Base-by-base conservation (phyloP, 2,888 invertebrate species). In the Pachliopta kotzebuea region DNA sequence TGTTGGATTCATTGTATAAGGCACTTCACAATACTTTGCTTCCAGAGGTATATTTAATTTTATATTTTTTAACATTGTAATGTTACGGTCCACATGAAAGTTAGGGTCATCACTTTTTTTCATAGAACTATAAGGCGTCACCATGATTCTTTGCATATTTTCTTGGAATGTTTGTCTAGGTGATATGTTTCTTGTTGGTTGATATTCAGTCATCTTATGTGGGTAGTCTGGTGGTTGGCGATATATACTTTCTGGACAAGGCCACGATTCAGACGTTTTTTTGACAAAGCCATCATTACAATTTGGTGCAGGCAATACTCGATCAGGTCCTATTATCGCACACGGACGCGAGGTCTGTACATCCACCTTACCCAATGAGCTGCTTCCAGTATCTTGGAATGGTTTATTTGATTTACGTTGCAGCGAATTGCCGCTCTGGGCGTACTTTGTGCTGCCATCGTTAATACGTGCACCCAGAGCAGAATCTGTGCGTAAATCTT, bases 151-250 rank as follows among this genome's bases (percentile, higher is more conserved):
- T 71, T 83, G 90, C 92, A 92, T 92, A 67, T 92, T 91, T 76
- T 92, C 92, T 80, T 92, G 92, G 82, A 87, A 92, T 81, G 92
- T 92, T 81, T 91, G 91, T 81, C 92, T 83, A 49, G 92, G 92
- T 72, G 92, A 92, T 83, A 92, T 92, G 81, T 92, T 91, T 77
- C 89, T 82, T 67, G 83, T 75, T 61, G 85, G 85, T 66, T 85
- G 85, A 72, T 83, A 86, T 60, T 77, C 84, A 26, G 76, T 65
- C 67, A 84, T 70, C 71, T 89, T 90, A 67, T 78, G 83, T 56
- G 85, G 81, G 73, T 88, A 87, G 61, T 90, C 89, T 56, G 88
- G 84, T 67, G 84, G 84, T 56, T 83, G 83, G 58, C 81, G 81
- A 71, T 86, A 88, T 52, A 76, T 53, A 63, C 73, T 80, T 62